Conservation (phyloP, 1,140 invertebrate species). For the Dendrolimus kikuchii region DNA sequence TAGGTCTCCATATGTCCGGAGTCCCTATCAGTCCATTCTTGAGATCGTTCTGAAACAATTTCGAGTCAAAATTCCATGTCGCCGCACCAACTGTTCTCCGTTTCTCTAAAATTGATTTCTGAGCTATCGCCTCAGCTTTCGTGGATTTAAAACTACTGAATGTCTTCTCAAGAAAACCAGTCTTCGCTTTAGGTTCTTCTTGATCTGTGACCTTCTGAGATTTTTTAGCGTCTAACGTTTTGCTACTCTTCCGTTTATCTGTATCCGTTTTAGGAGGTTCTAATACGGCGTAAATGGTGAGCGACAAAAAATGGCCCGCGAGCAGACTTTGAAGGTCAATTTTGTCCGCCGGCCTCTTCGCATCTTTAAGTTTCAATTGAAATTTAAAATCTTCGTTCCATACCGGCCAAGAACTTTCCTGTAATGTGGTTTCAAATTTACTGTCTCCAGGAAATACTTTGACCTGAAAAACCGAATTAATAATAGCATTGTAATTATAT, state of each 20-base stretch:
- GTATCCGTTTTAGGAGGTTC: conserved; percentile 70
- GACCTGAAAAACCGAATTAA: conserved; percentile 71
- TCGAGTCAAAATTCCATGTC: conserved; percentile 80
- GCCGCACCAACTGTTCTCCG: conserved; percentile 78
- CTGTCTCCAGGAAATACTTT: conserved; percentile 82
- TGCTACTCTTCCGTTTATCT: conserved; percentile 46
- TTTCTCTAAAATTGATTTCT: conserved; percentile 74
- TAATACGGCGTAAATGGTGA: conserved; percentile 81
- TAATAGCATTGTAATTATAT: no score
- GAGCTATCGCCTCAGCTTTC: conserved; percentile 43
- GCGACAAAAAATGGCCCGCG: conserved; percentile 80
- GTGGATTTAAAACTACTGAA: conserved; percentile 59
- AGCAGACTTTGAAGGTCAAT: conserved; percentile 68
- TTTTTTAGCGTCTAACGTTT: conserved; percentile 62
- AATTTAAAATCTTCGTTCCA: conserved; percentile 86
- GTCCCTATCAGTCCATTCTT: conserved; percentile 76
- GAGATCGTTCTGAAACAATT: conserved; percentile 78
- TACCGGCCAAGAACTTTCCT: conserved; percentile 82
- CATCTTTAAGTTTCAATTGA: conserved; percentile 70
- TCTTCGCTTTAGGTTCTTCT: conserved; percentile 50
- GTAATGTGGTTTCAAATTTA: conserved; percentile 81
- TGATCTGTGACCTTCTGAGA: conserved; percentile 55
- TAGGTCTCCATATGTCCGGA: conserved; percentile 83
- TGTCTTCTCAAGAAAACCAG: conserved; percentile 48
- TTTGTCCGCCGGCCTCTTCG: conserved; percentile 42